Percentiles rank a stretch among this genome's conserved stretches.
Evolutionary conservation across 2,797 vertebrate genomes (phyloP).

Genomic region (Coranthus polyacanthus): DNA sequence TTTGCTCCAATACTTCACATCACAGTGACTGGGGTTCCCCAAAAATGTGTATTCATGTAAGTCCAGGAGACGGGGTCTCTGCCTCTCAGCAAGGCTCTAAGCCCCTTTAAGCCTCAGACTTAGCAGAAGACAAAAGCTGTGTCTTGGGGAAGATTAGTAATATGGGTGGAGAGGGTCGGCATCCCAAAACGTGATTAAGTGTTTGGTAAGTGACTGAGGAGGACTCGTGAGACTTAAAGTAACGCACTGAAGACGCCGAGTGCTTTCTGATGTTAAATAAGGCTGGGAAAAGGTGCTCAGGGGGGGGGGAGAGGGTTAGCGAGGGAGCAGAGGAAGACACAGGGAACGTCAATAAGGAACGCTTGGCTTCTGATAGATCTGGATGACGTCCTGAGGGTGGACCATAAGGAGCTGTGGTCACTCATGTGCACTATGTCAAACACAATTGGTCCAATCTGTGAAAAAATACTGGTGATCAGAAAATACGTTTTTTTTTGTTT

Average conservation of each 20-base stretch:
- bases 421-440: slow-evolving; percentile 13
- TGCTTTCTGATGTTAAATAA: slow-evolving; percentile 81
- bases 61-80: slow-evolving; percentile 35
- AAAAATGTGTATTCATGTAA: slow-evolving; percentile 3
- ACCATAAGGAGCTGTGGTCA: slow-evolving; percentile 21
- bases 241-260: slow-evolving; percentile 58
- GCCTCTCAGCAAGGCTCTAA: slow-evolving; percentile 55
- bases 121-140: slow-evolving; percentile 67
- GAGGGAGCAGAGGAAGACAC: slow-evolving; percentile 31
- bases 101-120: slow-evolving; percentile 60
- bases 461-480: slow-evolving; percentile 32
- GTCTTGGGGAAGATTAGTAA: slow-evolving; percentile 71
- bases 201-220: slow-evolving; percentile 70
- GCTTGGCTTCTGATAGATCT: slow-evolving; percentile 50
- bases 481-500: too few relatives aligned
- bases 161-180: slow-evolving; percentile 66
- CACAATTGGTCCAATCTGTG: slow-evolving; percentile 14
- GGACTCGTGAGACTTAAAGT: slow-evolving; percentile 68
- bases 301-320: slow-evolving; percentile 27
- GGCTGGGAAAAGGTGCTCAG: slow-evolving; percentile 46
- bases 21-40: background rate
- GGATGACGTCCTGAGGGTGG: slow-evolving; percentile 51
- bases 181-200: slow-evolving; percentile 80
- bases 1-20: too few relatives aligned
- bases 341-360: slow-evolving; percentile 67